Evolutionary conservation across 2,888 invertebrate species (phyloP).

Genomic region (Drosophila ochracea): DNA sequence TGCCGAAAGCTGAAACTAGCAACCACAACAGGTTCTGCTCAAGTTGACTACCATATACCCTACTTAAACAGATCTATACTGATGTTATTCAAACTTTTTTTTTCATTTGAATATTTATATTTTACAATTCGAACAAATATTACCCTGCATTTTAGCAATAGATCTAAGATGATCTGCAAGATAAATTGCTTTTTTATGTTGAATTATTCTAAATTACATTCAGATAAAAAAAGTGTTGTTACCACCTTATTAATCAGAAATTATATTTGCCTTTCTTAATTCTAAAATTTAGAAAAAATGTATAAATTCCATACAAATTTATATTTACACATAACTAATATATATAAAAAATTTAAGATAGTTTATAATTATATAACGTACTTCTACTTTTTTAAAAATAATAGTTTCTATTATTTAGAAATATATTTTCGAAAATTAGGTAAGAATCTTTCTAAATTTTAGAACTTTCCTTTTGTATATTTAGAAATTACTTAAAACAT

Average conservation of each 20-base stretch:
- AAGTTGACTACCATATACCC: not conserved
- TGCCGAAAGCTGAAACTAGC: constrained; percentile 46
- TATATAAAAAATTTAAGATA: not conserved
- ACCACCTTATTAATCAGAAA: not conserved
- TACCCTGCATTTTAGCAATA: not conserved
- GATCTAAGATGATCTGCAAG: too few relatives aligned
- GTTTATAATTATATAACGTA: not conserved
- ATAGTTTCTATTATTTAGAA: not conserved
- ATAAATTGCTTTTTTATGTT: too few relatives aligned
- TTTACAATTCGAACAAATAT: not conserved
- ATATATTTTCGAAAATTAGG: not conserved
- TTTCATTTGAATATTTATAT: not conserved
- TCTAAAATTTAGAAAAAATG: not conserved
- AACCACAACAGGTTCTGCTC: constrained; percentile 5
- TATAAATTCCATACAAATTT: too few relatives aligned
- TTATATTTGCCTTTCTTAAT: not conserved
- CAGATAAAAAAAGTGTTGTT: not conserved
- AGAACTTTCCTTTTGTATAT: not conserved
- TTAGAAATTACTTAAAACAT: not conserved
- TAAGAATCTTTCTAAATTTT: not conserved
- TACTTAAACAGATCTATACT: not conserved
- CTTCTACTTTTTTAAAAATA: not conserved
- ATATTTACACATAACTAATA: not conserved
- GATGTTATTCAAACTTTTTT: not conserved
- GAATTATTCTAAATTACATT: too few relatives aligned